Conservation (phyloP, 1,140 invertebrate species). For the Xylocopa sonorina region DNA sequence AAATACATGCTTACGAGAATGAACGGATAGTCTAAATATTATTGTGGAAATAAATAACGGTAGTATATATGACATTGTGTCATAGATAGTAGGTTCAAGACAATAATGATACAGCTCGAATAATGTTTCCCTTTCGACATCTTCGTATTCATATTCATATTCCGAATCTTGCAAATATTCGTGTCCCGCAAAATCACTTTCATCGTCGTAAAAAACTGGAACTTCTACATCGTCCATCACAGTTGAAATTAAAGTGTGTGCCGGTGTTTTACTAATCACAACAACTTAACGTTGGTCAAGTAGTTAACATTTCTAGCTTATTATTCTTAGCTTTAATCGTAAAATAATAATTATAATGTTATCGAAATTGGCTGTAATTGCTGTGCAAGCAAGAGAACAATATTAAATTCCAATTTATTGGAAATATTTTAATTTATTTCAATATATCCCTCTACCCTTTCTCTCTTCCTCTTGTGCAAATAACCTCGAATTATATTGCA, state of each 20-base stretch:
- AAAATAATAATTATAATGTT: constrained; percentile 9
- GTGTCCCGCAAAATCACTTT: constrained; percentile 66
- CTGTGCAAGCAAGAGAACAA: background rate
- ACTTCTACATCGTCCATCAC: constrained; percentile 66
- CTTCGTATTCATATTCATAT: constrained; percentile 73
- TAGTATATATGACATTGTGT: constrained; percentile 70
- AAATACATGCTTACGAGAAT: constrained; percentile 67
- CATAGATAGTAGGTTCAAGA: constrained; percentile 71
- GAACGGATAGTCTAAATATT: constrained; percentile 71
- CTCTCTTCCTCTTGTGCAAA: too few relatives aligned
- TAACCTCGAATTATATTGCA: background rate
- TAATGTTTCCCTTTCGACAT: constrained; percentile 68
- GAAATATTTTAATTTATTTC: background rate
- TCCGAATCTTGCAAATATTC: constrained; percentile 67
- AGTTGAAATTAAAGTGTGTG: constrained; percentile 25
- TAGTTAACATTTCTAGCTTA: background rate
- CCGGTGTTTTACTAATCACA: constrained; percentile 24
- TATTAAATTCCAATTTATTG: background rate
- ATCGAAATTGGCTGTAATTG: too few relatives aligned
- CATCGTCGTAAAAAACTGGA: constrained; percentile 70
- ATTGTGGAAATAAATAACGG: constrained; percentile 70
- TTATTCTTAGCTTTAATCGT: background rate
- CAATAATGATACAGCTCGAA: constrained; percentile 73
- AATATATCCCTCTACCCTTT: too few relatives aligned
- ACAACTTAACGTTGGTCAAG: background rate